Evolutionary conservation across 2,888 invertebrate species (phyloP).

Genomic region (Drosophila greeni): DNA sequence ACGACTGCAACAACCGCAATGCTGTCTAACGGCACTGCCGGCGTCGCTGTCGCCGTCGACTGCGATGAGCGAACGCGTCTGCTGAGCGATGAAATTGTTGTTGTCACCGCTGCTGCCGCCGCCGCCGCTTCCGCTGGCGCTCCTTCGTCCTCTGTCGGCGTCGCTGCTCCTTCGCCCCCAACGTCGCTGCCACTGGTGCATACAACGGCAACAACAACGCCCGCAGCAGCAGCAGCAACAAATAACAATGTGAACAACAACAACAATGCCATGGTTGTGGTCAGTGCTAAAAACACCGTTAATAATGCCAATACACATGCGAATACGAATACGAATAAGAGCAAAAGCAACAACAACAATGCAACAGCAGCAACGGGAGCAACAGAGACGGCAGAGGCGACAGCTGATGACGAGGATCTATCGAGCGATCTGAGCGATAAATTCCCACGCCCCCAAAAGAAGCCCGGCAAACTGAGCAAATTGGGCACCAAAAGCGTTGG

Average conservation of each 20-base stretch:
- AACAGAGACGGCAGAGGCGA: slow-evolving; percentile 43
- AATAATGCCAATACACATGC: slow-evolving; percentile 24
- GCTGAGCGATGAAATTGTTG: slow-evolving; percentile 54
- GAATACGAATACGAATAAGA: slow-evolving; percentile 35
- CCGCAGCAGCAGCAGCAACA: slow-evolving; percentile 36
- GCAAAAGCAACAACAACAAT: slow-evolving; percentile 27
- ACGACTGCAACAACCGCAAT: slow-evolving; percentile 48
- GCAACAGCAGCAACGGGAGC: slow-evolving; percentile 5
- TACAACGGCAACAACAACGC: slow-evolving; percentile 38
- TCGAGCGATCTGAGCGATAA: slow-evolving; percentile 75
- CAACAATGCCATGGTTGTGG: slow-evolving; percentile 50
- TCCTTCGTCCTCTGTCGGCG: slow-evolving; percentile 42
- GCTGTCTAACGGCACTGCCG: slow-evolving; percentile 40
- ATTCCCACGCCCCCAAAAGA: slow-evolving; percentile 71
- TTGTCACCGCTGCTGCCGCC: slow-evolving; percentile 41
- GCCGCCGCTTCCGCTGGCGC: slow-evolving; percentile 4
- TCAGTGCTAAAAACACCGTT: slow-evolving; percentile 33
- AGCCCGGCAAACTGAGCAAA: slow-evolving; percentile 74
- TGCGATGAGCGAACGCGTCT: slow-evolving; percentile 75
- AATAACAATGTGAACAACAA: slow-evolving; percentile 63
- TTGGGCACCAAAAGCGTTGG: slow-evolving; percentile 77
- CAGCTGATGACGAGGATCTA: slow-evolving; percentile 55
- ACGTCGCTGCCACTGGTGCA: slow-evolving; percentile 62
- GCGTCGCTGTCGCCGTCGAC: slow-evolving; percentile 29
- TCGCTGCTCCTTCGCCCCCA: slow-evolving; percentile 52